These are phyloP conservation scores for Ictalurus punctatus DNA, from an alignment of 2,113 vertebrate genomes.

Conservation along the genomic window DNA sequence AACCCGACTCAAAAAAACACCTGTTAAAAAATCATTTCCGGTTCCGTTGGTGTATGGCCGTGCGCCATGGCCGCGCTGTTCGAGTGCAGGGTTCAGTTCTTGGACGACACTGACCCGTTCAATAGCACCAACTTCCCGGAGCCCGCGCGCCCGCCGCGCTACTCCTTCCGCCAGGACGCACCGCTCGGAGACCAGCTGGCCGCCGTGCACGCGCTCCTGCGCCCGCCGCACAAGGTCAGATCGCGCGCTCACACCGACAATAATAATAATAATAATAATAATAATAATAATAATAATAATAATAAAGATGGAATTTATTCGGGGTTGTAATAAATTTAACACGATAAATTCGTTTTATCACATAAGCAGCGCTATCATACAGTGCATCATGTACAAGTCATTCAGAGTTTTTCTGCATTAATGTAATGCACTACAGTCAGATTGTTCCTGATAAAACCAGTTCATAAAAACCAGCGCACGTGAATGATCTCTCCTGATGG, in stretches of 20 bases:
- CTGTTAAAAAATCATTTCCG: background rate
- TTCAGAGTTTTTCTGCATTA: background rate
- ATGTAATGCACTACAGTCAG: background rate
- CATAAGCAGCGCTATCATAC: background rate
- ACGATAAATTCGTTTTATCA: background rate
- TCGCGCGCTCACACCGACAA: background rate
- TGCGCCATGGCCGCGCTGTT: conserved; percentile 87
- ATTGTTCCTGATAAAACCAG: background rate
- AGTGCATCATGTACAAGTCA: background rate
- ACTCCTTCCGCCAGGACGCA: conserved; percentile 87
- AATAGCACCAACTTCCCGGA: conserved; percentile 94
- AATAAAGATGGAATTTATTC: too few species aligned
- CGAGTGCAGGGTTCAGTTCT: conserved; percentile 89
- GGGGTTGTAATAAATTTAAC: background rate
- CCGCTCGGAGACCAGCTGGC: conserved; percentile 87
- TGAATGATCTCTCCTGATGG: too few species aligned
- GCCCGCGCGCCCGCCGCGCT: conserved; percentile 85
- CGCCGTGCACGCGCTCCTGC: conserved; percentile 85
- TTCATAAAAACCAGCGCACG: too few species aligned
- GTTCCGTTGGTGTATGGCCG: background rate
- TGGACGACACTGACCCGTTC: conserved; percentile 95
- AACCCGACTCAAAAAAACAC: background rate
- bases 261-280: background rate
- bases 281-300: background rate
- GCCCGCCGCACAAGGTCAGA: conserved; percentile 89